Percentiles rank a stretch among this genome's conserved stretches.
Evolutionary conservation across 2,113 vertebrate species (phyloP).

Genomic region (Grammomys surdaster): DNA sequence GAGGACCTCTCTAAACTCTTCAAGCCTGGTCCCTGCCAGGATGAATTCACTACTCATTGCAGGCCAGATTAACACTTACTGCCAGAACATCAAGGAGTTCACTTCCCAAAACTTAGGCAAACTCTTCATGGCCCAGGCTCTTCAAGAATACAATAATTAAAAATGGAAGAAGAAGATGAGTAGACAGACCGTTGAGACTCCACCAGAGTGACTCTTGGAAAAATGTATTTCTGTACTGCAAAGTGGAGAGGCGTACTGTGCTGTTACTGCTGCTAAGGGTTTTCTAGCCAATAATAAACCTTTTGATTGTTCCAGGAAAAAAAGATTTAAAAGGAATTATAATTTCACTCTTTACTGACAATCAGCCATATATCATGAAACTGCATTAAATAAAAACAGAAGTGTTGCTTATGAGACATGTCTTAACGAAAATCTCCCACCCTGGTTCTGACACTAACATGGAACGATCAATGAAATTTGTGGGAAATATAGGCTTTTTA

Average conservation of each 20-base stretch:
- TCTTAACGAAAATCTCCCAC: slow-evolving; percentile 2
- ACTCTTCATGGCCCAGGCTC: slow-evolving; percentile 98
- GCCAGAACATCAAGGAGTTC: slow-evolving; percentile 98
- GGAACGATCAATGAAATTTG: slow-evolving; percentile 40
- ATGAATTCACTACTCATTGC: slow-evolving; percentile 58
- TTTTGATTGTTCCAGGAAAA: slow-evolving; percentile 65
- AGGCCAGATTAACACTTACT: slow-evolving; percentile 99
- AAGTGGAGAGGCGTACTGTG: slow-evolving; percentile 37
- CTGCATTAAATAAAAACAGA: slow-evolving; percentile 53
- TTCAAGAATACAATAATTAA: slow-evolving; percentile 95
- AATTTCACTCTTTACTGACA: slow-evolving; percentile 7
- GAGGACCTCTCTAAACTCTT: too few relatives aligned
- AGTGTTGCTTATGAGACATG: not conserved
- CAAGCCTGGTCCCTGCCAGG: too few relatives aligned
- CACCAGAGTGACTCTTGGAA: slow-evolving; percentile 50
- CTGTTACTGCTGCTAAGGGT: slow-evolving; percentile 58
- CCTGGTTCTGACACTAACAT: not conserved
- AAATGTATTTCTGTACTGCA: slow-evolving; percentile 55
- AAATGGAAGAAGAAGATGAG: slow-evolving; percentile 57
- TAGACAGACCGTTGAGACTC: slow-evolving; percentile 58
- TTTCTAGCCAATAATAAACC: slow-evolving; percentile 76
- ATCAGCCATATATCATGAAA: slow-evolving; percentile 27
- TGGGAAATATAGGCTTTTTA: not conserved
- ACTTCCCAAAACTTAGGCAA: slow-evolving; percentile 99
- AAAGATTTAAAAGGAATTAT: not conserved